Base-by-base conservation (phyloP, 2,888 invertebrate species). In the Tricholauxania praeusta region DNA sequence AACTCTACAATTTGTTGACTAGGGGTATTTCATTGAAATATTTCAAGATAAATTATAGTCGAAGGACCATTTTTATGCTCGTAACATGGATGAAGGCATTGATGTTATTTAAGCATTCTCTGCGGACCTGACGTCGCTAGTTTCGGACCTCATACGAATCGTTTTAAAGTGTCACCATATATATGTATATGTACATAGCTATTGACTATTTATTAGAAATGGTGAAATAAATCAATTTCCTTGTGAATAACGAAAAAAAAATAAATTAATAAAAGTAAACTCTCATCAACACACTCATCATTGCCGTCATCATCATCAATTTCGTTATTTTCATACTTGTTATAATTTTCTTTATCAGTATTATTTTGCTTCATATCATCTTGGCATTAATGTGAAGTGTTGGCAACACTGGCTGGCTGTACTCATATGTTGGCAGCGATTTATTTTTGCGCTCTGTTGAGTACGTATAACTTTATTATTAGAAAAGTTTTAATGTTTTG, bases 401-500 rank as follows among this genome's bases (percentile, higher is more conserved):
- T 73, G 63, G 55, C 55, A 63, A 55, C 47, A 47, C 53, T 62
- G 12, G 22, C n/a, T 39, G 47, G n/a, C 12, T 57, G 62, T 39
- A 12, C 5, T 57, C 14, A 76, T 77, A 74, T 80, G 71, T 76
- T 78, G 28, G 15, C 51, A 63, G 4, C n/a, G 48, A 57, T 17
- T 70, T 32, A 51, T 48, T 82, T 80, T 77, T 79, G 79, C 82
- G 78, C 78, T 75, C 76, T 71, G 80, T 77, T 77, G n/a, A 78
- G 52, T 76, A 74, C 76, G 75, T 76, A 74, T 75, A 83, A 83
- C 77, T 83, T 82, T 83, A 76, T 82, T 83, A 82, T 82, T 83
- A 83, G 82, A 82, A 82, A 83, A 82, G 81, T 82, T 82, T 83
- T 82, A 82, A 82, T 82, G 80, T 79, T 76, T 78, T 81, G 76